Percentiles rank a stretch among this genome's conserved stretches.
Evolutionary conservation across 2,888 invertebrate species (phyloP).

Genomic region (Dicyrtomina minuta): DNA sequence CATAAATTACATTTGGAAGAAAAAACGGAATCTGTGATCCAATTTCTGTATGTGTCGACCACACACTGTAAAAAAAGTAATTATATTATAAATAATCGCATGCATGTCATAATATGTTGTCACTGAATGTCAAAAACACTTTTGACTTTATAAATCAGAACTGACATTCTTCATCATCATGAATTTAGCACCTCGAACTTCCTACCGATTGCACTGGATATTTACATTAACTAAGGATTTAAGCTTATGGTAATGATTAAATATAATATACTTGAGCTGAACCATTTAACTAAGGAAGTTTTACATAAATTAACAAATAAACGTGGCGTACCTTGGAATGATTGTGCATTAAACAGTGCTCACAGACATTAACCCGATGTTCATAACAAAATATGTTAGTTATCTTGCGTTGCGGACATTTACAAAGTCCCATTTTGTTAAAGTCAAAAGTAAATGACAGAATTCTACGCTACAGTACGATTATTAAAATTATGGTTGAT

Average conservation of each 20-base stretch:
- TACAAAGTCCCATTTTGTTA: conserved; percentile 87
- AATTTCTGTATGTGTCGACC: conserved; percentile 95
- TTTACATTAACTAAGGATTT: background rate
- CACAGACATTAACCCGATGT: conserved; percentile 98
- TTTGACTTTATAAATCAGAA: no score
- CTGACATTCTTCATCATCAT: no score
- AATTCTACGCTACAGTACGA: background rate
- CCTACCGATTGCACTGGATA: no score
- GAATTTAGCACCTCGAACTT: no score
- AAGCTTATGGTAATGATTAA: background rate
- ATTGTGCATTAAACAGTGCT: conserved; percentile 94
- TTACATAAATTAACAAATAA: no score
- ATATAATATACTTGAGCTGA: no score
- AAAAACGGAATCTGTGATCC: conserved; percentile 98
- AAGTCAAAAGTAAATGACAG: background rate
- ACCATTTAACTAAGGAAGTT: no score
- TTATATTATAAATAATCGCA: no score
- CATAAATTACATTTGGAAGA: conserved; percentile 91
- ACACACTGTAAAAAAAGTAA: conserved; percentile 71
- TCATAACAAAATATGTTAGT: conserved; percentile 99
- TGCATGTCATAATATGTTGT: no score
- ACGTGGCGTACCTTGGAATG: conserved; percentile 87
- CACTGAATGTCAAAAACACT: no score
- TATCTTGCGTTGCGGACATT: conserved; percentile 94
- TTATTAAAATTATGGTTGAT: no score